Percentiles rank a stretch among this genome's conserved stretches.
phyloP scores from a whole-genome alignment of 2,113 vertebrate genomes.

The Xerus inauris region DNA sequence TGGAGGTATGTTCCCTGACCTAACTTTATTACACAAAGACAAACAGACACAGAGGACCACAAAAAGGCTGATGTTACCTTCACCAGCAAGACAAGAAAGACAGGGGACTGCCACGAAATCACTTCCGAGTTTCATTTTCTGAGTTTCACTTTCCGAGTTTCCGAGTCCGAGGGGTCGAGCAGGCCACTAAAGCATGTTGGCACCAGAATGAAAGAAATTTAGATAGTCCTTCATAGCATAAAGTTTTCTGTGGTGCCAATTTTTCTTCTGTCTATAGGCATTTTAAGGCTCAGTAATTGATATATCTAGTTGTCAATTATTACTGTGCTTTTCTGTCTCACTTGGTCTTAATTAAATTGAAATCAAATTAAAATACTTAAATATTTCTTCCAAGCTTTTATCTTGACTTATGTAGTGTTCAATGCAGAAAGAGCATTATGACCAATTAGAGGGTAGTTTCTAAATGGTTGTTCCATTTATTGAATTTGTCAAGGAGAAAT shows the following conservation, averaged over 20 bases:
- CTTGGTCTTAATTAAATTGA: slow-evolving; percentile 60
- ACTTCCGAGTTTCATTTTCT: too few relatives aligned
- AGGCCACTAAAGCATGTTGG: too few relatives aligned
- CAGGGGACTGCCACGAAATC: too few relatives aligned
- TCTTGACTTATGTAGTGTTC: slow-evolving; percentile 14
- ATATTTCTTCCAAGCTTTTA: slow-evolving; percentile 51
- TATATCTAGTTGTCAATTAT: slow-evolving; percentile 43
- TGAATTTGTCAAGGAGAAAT: slow-evolving; percentile 32
- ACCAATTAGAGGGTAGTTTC: slow-evolving; percentile 14
- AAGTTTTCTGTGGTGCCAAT: slow-evolving; percentile 34
- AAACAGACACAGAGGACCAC: too few relatives aligned
- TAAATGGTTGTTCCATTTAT: slow-evolving; percentile 33
- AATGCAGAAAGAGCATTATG: slow-evolving; percentile 16
- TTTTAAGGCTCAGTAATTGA: slow-evolving; percentile 20
- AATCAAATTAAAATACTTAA: slow-evolving; percentile 52
- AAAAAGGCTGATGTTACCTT: too few relatives aligned
- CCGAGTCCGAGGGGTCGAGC: too few relatives aligned
- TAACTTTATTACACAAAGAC: too few relatives aligned
- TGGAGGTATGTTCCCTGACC: too few relatives aligned
- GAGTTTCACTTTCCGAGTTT: too few relatives aligned
- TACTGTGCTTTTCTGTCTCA: slow-evolving; percentile 25
- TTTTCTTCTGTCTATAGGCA: slow-evolving; percentile 33
- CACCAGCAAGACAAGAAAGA: too few relatives aligned
- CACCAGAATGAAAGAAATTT: slow-evolving; percentile 25
- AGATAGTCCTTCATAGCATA: neutral